Conservation (phyloP, 2,797 vertebrate species). For the Nasua narica region DNA sequence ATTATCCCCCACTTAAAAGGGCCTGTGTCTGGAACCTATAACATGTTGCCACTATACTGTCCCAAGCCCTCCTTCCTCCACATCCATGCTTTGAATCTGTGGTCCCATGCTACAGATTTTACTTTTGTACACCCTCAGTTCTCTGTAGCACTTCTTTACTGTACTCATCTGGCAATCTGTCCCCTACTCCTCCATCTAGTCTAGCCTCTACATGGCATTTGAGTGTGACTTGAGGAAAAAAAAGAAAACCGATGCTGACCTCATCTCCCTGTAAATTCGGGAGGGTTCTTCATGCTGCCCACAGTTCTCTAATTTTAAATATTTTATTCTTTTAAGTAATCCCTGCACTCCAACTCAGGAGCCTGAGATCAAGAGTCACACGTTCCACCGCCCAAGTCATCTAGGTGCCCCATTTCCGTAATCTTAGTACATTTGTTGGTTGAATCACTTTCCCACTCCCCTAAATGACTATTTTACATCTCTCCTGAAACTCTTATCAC, state of each 20-base stretch:
- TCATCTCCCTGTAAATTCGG: not conserved
- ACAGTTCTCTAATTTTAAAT: not conserved
- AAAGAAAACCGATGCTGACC: not conserved
- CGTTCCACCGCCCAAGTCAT: not conserved
- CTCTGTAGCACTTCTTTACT: not conserved
- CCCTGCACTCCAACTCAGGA: not conserved
- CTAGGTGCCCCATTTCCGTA: not conserved
- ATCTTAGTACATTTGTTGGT: not conserved
- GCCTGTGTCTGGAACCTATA: not conserved
- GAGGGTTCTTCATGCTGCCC: not conserved
- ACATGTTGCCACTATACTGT: not conserved
- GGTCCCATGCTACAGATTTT: not conserved
- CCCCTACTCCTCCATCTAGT: not conserved
- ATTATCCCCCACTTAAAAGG: not conserved
- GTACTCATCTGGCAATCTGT: not conserved
- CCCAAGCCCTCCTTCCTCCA: too few relatives aligned
- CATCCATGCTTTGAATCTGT: not conserved
- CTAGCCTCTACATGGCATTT: not conserved
- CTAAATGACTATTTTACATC: not conserved
- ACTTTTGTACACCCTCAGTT: not conserved
- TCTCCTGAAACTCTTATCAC: not conserved
- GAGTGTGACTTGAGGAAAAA: not conserved
- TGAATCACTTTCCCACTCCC: not conserved
- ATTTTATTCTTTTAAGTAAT: not conserved
- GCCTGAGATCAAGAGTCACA: not conserved